Conservation (phyloP, 2,113 vertebrate species). For the Spheniscus mendiculus region DNA sequence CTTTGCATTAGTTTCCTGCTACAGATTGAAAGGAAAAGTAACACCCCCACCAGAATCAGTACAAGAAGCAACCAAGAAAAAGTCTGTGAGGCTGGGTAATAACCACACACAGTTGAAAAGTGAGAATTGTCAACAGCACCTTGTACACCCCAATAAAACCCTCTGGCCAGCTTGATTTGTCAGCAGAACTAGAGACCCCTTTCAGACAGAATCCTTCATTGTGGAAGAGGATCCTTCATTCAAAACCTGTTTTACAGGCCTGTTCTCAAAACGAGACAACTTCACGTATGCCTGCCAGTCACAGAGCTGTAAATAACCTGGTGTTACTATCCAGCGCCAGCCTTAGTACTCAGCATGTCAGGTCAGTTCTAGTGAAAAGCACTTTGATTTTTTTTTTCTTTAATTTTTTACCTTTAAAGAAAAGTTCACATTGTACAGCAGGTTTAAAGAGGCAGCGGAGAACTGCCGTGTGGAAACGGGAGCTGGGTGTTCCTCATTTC, state of each 20-base stretch:
- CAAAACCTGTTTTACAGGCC: slow-evolving; percentile 52
- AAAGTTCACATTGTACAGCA: background rate
- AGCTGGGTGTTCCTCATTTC: background rate
- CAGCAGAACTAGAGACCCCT: background rate
- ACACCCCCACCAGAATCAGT: background rate
- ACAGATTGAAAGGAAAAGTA: background rate
- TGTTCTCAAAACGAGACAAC: background rate
- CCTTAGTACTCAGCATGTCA: background rate
- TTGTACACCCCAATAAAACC: background rate
- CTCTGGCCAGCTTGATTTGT: background rate
- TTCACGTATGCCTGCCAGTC: background rate
- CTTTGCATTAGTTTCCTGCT: background rate
- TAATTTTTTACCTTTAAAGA: background rate
- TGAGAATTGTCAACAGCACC: background rate
- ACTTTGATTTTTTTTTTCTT: background rate
- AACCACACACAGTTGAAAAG: background rate
- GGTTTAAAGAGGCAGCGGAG: background rate
- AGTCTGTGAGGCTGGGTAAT: background rate
- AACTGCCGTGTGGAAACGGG: background rate
- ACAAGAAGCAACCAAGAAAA: background rate
- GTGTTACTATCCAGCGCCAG: background rate
- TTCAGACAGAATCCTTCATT: background rate
- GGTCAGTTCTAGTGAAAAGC: background rate
- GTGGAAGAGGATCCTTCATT: background rate
- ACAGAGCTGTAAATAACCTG: slow-evolving; percentile 11